Percentiles rank a stretch among this genome's conserved stretches.
phyloP scores from a whole-genome alignment of 1,140 invertebrate genomes.

The Stegodyphus dumicola region DNA sequence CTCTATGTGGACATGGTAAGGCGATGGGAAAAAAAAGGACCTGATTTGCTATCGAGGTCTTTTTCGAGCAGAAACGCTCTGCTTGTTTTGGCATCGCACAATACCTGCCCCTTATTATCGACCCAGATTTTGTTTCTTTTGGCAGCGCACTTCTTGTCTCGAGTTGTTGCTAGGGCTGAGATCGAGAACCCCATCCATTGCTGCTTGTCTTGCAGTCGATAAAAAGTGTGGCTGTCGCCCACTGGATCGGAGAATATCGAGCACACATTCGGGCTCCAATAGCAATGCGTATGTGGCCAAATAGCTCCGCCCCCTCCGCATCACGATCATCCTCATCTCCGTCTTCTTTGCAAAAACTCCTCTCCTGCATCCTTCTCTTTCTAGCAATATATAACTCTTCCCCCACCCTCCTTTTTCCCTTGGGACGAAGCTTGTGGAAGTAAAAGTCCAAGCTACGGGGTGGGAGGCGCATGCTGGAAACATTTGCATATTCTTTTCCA shows the following conservation, averaged over 20 bases:
- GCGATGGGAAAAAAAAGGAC: no score
- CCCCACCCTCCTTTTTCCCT: not conserved
- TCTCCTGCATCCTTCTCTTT: slow-evolving; percentile 15
- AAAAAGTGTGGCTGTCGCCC: slow-evolving; percentile 35
- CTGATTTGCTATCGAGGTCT: no score
- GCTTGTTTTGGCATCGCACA: no score
- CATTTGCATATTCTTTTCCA: slow-evolving; percentile 55
- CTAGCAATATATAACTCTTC: slow-evolving; percentile 8
- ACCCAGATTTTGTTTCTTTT: slow-evolving; percentile 34
- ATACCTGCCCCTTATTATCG: slow-evolving; percentile 31
- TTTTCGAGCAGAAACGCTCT: no score
- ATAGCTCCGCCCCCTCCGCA: slow-evolving; percentile 32
- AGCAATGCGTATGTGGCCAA: not conserved
- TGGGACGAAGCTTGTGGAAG: slow-evolving; percentile 4
- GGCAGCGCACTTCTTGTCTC: slow-evolving; percentile 32
- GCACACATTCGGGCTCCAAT: slow-evolving; percentile 13
- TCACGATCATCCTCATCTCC: slow-evolving; percentile 40
- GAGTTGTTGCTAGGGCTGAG: slow-evolving; percentile 47
- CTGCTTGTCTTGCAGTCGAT: not conserved
- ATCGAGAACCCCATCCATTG: not conserved
- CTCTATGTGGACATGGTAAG: no score
- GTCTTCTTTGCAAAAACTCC: slow-evolving; percentile 51
- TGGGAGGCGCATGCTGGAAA: slow-evolving; percentile 39
- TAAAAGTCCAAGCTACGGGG: slow-evolving; percentile 28
- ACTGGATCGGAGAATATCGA: slow-evolving; percentile 49